Percentiles rank a stretch among this genome's conserved stretches.
Conservation (phyloP, 2,888 invertebrate genomes). For the Colletes collaris region DNA sequence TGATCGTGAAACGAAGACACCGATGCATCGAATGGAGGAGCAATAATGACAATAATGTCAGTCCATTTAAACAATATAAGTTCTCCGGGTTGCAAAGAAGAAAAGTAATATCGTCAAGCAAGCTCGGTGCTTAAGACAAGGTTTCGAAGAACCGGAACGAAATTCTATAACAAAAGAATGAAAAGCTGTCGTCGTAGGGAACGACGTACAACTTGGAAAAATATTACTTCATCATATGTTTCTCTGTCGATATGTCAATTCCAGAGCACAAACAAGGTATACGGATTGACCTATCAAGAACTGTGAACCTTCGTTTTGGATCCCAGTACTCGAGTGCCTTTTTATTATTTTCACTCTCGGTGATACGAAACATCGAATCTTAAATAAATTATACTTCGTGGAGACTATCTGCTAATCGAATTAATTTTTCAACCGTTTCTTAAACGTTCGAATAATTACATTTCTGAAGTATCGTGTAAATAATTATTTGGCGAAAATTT, state of each 20-base stretch:
- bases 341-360: conserved; percentile 23
- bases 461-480: too few species aligned
- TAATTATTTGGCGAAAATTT: too few species aligned
- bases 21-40: background rate
- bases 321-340: conserved; percentile 8
- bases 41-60: conserved; percentile 18
- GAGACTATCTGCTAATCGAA: too few species aligned
- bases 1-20: background rate
- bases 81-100: conserved; percentile 6
- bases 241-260: conserved; percentile 71
- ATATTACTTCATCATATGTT: conserved; percentile 71
- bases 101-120: conserved; percentile 40
- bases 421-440: too few species aligned
- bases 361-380: background rate
- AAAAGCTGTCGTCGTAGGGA: conserved; percentile 47
- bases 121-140: conserved; percentile 49
- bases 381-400: conserved; percentile 11
- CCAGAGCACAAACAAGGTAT: conserved; percentile 44
- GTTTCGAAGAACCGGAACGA: conserved; percentile 30
- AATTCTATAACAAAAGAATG: conserved; percentile 46
- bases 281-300: conserved; percentile 46
- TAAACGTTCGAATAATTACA: too few species aligned
- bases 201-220: conserved; percentile 59
- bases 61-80: conserved; percentile 43
- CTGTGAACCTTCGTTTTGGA: conserved; percentile 38